Evolutionary conservation across 2,113 vertebrate genomes (phyloP).

Genomic region (Mustela lutreola): DNA sequence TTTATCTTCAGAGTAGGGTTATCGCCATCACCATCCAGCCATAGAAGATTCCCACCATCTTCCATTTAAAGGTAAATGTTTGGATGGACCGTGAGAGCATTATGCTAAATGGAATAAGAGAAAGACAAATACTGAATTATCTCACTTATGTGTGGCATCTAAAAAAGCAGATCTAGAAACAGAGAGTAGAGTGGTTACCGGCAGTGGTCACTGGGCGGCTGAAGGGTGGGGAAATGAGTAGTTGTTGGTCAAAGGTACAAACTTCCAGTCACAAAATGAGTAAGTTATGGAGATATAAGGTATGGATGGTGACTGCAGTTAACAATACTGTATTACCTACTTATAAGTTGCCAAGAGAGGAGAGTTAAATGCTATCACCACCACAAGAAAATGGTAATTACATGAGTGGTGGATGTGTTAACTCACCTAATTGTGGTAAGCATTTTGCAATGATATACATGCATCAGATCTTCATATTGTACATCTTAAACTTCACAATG

Average conservation of each 20-base stretch:
- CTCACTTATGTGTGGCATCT: neutral
- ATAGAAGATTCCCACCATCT: neutral
- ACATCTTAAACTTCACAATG: neutral
- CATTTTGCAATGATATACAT: neutral
- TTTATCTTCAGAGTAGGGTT: neutral
- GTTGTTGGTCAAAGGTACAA: neutral
- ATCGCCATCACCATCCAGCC: neutral
- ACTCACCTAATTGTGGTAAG: neutral
- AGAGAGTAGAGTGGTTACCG: neutral
- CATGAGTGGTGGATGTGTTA: neutral
- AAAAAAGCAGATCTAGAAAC: neutral
- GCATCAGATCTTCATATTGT: neutral
- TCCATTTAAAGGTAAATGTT: neutral
- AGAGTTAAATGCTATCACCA: neutral
- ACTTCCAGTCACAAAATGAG: neutral
- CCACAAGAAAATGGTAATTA: neutral
- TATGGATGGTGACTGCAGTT: neutral
- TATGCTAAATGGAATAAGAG: neutral
- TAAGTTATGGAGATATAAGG: neutral
- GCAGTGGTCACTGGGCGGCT: neutral
- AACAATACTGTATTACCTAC: neutral
- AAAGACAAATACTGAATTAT: neutral
- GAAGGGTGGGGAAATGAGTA: neutral
- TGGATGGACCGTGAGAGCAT: neutral
- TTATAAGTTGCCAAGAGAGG: neutral